Percentiles rank a stretch among this genome's conserved stretches.
Conservation (phyloP, 1,140 invertebrate species). For the Ostrea denselamellosa region DNA sequence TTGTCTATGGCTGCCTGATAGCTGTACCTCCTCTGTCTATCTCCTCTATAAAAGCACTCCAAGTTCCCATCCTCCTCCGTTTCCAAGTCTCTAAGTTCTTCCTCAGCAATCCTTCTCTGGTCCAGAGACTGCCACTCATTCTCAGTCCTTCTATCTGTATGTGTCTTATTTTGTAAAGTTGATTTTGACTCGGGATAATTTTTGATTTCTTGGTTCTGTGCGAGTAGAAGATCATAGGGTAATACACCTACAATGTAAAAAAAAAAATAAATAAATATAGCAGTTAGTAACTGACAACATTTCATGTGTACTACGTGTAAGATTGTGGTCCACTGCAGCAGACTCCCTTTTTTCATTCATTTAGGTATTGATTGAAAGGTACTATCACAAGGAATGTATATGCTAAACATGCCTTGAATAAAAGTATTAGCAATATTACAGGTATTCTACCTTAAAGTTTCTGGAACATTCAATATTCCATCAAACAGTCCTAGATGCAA, state of each 20-base stretch:
- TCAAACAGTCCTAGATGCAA: too few species aligned
- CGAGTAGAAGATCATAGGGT: background rate
- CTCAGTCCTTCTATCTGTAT: background rate
- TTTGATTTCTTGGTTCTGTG: background rate
- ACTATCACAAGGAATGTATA: too few species aligned
- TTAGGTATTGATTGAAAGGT: too few species aligned
- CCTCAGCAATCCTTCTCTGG: background rate
- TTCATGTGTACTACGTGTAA: too few species aligned
- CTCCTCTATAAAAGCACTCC: background rate
- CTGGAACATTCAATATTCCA: too few species aligned
- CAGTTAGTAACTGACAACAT: too few species aligned
- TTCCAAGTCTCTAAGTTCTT: background rate
- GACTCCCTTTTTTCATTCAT: too few species aligned
- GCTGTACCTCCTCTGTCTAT: slow-evolving; percentile 18
- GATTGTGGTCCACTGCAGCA: too few species aligned
- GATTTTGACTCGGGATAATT: background rate
- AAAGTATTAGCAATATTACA: too few species aligned
- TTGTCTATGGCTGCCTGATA: slow-evolving; percentile 44
- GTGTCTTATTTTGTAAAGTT: background rate
- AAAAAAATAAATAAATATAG: background rate
- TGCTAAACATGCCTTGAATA: too few species aligned
- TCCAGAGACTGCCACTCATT: background rate
- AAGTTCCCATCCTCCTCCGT: background rate
- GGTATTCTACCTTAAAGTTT: too few species aligned
- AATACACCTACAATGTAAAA: slow-evolving; percentile 5